Base-by-base conservation (phyloP, 1,140 invertebrate genomes). In the Harpegnathos saltator region DNA sequence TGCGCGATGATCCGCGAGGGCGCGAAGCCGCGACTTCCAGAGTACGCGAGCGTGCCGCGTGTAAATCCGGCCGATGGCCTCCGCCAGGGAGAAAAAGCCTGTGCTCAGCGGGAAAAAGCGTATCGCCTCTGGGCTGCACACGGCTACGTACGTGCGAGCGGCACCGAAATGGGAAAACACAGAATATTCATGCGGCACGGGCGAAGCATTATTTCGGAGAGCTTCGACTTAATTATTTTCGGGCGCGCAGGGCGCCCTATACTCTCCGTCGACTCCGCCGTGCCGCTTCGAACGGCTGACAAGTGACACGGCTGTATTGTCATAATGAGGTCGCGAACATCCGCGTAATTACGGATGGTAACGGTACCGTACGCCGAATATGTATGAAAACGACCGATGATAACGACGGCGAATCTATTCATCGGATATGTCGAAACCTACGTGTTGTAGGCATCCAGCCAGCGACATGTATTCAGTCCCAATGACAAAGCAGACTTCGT, bases 81-180 rank as follows among this genome's bases (percentile, higher is more conserved):
- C 66, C 33, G 33, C 48, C 63, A 68, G 9, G 15, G 71, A 87
- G 85, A 82, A 87, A 88, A 88, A 75, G 69, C 78, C 78, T 88
- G 82, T 73, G 75, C 81, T 58, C 82, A 74, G 56, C 82, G 54
- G 29, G 56, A 77, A 77, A 88, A 75, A 86, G 75, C 66, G 48
- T 54, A 68, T 69, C 63, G 72, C 84, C 56, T 9, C 58, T 59
- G 24, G 48, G 48, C 82, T 84, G 72, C 85, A 61, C 24, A n/a
- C 81, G 77, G 65, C 82, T 82, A 86, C 74, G 63, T 62, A 68
- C 44, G 85, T 66, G 22, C 68, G 65, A 61, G n/a, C 19, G 29
- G 33, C 17, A 15, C 15, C 50, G 75, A 85, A 85, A 80, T 54
- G 69, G 58, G 24, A 62, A 82, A 82, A 82, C 50, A 71, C 62